A percentile compares a stretch with the other conserved stretches of the same genome.
phyloP scores from a whole-genome alignment of 2,888 invertebrate genomes.

The Bellardia pandia region DNA sequence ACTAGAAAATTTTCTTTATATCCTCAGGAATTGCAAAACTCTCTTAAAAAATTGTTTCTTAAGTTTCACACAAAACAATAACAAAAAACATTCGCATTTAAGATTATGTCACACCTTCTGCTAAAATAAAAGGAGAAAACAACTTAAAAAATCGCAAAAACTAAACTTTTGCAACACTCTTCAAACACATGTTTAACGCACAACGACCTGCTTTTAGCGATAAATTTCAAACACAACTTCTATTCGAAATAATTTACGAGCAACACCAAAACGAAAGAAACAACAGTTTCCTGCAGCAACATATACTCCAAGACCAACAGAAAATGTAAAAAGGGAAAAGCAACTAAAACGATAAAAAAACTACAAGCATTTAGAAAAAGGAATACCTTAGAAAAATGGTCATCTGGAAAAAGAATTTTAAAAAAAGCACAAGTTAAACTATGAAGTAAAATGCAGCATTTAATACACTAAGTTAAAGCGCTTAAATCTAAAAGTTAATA shows the following conservation, averaged over 20 bases:
- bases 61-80: not conserved
- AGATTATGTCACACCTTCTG: slow-evolving; percentile 68
- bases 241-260: slow-evolving; percentile 72
- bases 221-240: slow-evolving; percentile 69
- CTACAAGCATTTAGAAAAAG: slow-evolving; percentile 10
- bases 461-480: slow-evolving; percentile 39
- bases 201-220: slow-evolving; percentile 60
- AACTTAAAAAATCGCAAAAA: not conserved
- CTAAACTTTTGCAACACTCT: slow-evolving; percentile 32
- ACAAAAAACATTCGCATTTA: slow-evolving; percentile 29
- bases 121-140: slow-evolving; percentile 2
- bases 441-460: slow-evolving; percentile 1
- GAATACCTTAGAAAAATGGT: slow-evolving; percentile 40
- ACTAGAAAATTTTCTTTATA: not conserved
- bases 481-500: slow-evolving; percentile 55
- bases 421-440: slow-evolving; percentile 37
- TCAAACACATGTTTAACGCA: slow-evolving; percentile 68
- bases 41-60: slow-evolving; percentile 43
- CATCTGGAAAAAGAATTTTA: slow-evolving; percentile 23
- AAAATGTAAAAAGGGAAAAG: slow-evolving; percentile 17
- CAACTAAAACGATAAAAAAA: slow-evolving; percentile 39
- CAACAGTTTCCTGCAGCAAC: slow-evolving; percentile 13
- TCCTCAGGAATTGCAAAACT: slow-evolving; percentile 34
- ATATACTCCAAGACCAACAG: not conserved
- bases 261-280: slow-evolving; percentile 20